Percentiles rank a stretch among this genome's conserved stretches.
Evolutionary conservation across 1,140 invertebrate species (phyloP).

Genomic region (Leptopilina clavipes): DNA sequence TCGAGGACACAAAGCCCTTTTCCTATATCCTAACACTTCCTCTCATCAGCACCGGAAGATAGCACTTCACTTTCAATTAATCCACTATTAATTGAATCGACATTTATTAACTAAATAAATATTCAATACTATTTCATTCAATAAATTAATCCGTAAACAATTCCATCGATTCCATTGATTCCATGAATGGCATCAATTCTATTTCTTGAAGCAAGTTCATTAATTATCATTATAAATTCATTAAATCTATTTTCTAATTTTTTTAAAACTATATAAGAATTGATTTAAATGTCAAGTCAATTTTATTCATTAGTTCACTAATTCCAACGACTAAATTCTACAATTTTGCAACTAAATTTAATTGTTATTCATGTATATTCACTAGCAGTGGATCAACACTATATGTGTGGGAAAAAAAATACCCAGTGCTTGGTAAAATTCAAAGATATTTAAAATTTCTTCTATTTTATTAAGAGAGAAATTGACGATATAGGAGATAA

Average conservation of each 20-base stretch:
- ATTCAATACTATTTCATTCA: neutral
- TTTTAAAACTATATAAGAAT: neutral
- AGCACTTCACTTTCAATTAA: slow-evolving; percentile 20
- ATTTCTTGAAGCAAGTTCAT: neutral
- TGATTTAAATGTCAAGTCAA: too few species aligned
- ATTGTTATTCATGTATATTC: too few species aligned
- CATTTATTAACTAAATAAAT: neutral
- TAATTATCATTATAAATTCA: too few species aligned
- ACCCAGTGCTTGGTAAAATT: neutral
- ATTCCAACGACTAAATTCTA: too few species aligned
- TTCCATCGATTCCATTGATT: neutral
- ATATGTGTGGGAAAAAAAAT: too few species aligned
- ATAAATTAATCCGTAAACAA: neutral
- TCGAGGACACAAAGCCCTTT: slow-evolving; percentile 25
- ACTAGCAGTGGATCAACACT: too few species aligned
- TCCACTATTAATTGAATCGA: neutral
- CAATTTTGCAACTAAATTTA: too few species aligned
- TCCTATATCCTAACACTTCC: slow-evolving; percentile 7
- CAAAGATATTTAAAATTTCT: neutral
- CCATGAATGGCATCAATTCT: neutral
- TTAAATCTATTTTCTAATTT: neutral
- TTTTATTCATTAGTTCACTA: too few species aligned
- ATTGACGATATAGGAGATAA: neutral
- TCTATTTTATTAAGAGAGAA: neutral
- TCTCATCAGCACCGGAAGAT: neutral